These are phyloP conservation scores for Corythoichthys intestinalis DNA, from an alignment of 2,113 vertebrate genomes.

Conservation along the genomic window DNA sequence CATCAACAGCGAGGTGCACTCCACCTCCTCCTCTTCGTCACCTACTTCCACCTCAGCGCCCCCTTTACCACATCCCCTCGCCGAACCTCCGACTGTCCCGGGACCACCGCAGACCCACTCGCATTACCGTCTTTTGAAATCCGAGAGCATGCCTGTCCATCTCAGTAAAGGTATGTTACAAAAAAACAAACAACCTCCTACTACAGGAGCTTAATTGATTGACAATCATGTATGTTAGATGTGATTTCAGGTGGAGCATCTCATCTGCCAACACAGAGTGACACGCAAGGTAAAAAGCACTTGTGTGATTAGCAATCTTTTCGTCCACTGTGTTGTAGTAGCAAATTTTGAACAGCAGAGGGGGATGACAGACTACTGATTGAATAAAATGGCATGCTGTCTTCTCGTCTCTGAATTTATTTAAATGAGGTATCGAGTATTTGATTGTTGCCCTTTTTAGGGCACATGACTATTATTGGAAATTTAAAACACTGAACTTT, in stretches of 20 bases:
- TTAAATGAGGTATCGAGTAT: neutral
- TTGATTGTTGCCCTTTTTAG: no score
- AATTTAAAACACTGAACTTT: no score
- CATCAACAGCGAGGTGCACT: conserved; percentile 65
- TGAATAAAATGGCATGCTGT: neutral
- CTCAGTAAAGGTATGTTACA: conserved; percentile 86
- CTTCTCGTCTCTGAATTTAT: neutral
- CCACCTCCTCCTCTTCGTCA: conserved; percentile 49
- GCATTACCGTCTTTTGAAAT: conserved; percentile 90
- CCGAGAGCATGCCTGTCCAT: conserved; percentile 95
- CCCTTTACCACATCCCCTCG: conserved; percentile 48
- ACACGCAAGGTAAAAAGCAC: conserved; percentile 79
- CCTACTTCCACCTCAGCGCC: conserved; percentile 37
- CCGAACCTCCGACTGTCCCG: conserved; percentile 51
- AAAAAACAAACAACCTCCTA: neutral
- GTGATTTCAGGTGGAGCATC: conserved; percentile 74
- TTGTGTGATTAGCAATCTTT: conserved; percentile 17
- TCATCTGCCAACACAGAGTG: conserved; percentile 77
- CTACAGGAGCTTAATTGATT: conserved; percentile 5
- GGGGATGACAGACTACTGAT: conserved; percentile 22
- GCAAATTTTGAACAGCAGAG: conserved; percentile 42
- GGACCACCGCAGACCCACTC: conserved; percentile 48
- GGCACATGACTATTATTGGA: no score
- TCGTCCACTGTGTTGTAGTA: conserved; percentile 9
- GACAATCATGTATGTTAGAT: conserved; percentile 74